Percentiles rank a stretch among this genome's conserved stretches.
Evolutionary conservation across 1,140 invertebrate genomes (phyloP).

Genomic region (Colletes latitarsis): DNA sequence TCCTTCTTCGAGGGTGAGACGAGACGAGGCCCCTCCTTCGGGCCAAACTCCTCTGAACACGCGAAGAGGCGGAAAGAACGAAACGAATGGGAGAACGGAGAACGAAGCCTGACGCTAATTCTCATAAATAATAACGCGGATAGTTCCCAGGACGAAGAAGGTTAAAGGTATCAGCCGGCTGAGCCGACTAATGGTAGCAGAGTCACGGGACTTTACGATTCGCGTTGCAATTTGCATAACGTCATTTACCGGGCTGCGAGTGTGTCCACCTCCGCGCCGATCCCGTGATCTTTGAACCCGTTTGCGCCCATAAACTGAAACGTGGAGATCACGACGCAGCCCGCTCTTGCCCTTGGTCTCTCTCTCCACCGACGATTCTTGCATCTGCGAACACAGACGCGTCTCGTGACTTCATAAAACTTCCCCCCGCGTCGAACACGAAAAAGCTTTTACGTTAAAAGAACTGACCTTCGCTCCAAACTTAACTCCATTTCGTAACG

Average conservation of each 20-base stretch:
- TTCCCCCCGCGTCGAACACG: neutral
- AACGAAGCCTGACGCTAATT: constrained; percentile 53
- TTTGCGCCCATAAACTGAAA: constrained; percentile 50
- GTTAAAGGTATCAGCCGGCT: constrained; percentile 29
- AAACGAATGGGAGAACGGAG: neutral
- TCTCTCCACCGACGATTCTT: neutral
- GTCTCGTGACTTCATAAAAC: constrained; percentile 9
- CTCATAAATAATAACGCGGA: constrained; percentile 65
- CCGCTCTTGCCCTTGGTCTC: neutral
- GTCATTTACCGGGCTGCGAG: constrained; percentile 34
- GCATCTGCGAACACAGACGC: neutral
- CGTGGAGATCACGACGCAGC: constrained; percentile 32
- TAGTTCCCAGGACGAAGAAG: constrained; percentile 49
- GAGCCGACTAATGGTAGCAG: constrained; percentile 56
- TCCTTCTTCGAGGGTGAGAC: constrained; percentile 32
- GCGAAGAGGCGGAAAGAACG: neutral
- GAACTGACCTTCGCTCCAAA: too few relatives aligned
- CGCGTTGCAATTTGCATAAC: constrained; percentile 67
- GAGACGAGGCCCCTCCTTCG: constrained; percentile 21
- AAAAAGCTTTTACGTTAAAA: neutral
- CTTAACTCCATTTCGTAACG: neutral
- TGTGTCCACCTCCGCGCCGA: constrained; percentile 41
- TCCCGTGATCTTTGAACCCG: constrained; percentile 43
- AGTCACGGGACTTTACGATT: constrained; percentile 60
- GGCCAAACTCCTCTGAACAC: constrained; percentile 21